Percentiles rank a stretch among this genome's conserved stretches.
phyloP scores from a whole-genome alignment of 1,140 invertebrate species.

The Saccostrea cuccullata region DNA sequence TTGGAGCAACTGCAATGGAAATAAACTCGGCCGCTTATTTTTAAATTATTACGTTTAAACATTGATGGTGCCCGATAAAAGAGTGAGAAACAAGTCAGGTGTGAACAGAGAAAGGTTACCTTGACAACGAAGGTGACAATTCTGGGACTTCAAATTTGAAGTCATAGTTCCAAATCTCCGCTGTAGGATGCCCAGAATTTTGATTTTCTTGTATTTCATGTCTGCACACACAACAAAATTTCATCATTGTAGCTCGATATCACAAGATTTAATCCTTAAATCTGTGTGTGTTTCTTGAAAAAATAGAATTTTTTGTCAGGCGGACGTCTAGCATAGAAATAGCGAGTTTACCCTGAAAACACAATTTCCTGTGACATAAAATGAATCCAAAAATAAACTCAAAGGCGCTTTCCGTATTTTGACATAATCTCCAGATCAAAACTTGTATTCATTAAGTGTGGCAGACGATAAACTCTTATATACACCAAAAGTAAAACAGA shows the following conservation, averaged over 20 bases:
- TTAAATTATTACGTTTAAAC: no score
- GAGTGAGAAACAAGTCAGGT: no score
- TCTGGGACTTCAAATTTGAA: neutral
- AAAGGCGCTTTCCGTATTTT: conserved; percentile 16
- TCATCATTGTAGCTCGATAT: neutral
- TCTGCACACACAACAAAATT: conserved; percentile 27
- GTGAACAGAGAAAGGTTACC: neutral
- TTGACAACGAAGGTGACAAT: conserved; percentile 25
- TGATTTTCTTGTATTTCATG: conserved; percentile 5
- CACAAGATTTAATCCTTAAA: neutral
- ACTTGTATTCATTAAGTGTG: neutral
- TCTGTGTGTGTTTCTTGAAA: neutral
- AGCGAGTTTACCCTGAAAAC: neutral
- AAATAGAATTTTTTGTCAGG: neutral
- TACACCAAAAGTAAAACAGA: neutral
- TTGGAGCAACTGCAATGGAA: no score
- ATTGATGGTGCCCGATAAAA: no score
- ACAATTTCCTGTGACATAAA: conserved; percentile 23
- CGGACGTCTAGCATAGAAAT: neutral
- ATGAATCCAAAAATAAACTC: conserved; percentile 4
- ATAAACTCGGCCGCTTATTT: no score
- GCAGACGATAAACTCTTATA: neutral
- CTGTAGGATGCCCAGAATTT: neutral
- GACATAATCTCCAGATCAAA: neutral
- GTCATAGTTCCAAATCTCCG: neutral